Evolutionary conservation across 2,888 invertebrate genomes (phyloP), one percentile per base, ranked within the genome.

Genomic region (Torymus auratus): DNA sequence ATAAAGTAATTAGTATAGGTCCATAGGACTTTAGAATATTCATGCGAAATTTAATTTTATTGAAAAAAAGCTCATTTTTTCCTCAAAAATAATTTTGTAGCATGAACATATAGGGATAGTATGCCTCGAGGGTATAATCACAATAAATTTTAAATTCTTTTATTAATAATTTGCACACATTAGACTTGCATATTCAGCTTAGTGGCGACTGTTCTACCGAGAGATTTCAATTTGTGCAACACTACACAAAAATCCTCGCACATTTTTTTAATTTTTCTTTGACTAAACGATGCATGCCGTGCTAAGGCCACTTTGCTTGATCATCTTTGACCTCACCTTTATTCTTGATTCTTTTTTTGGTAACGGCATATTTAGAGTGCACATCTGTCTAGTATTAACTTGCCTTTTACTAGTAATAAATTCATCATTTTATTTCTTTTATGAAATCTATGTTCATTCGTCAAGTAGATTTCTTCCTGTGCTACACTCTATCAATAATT

Each of bases 251-350:
- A 78, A 78, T 76, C 82, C 82, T 81, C 73, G 80, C 82, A 83
- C 80, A 74, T 74, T 71, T 73, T 72, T 80, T 70, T 75, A 61
- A 41, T 61, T 68, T 71, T 73, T 56, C 60, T 73, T 78, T 76
- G 41, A 78, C 71, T 80, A 83, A 80, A 82, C 78, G 80, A 68
- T 86, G 87, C 85, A 85, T 87, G 86, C 70, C 70, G 83, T 83
- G 85, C 83, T 83, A 84, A 84, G 82, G 72, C 86, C 84, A 86
- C 67, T 82, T 84, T 83, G 84, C 83, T 84, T 83, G 82, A 84
- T 83, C 84, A 86, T 85, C 84, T 86, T 84, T 55, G 79, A 85
- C 81, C 80, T 84, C 82, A 81, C 82, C 78, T 80, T 83, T 81
- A 84, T 74, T 84, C 70, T 85, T 82, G 81, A 70, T 73, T 81